These are phyloP conservation scores for Phocoena sinus DNA, from an alignment of 2,113 vertebrate genomes.

Conservation along the genomic window DNA sequence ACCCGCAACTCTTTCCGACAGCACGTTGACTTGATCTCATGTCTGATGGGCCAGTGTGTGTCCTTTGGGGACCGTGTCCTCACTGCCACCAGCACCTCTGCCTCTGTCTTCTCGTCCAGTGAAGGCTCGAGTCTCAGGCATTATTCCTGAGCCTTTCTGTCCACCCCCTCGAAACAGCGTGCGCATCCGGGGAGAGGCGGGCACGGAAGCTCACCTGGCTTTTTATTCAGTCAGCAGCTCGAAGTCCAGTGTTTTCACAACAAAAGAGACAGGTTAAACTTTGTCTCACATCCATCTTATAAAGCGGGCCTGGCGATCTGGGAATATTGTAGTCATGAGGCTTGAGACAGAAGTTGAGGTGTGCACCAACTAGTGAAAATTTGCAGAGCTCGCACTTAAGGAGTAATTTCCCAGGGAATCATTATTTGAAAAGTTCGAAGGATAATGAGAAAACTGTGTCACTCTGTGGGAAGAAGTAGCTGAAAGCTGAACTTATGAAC, in stretches of 20 bases:
- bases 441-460: background rate
- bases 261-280: background rate
- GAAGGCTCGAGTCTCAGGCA: rapidly evolving
- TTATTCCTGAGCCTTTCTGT: rapidly evolving
- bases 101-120: rapidly evolving
- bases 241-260: background rate
- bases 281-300: rapidly evolving
- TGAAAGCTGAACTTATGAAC: background rate
- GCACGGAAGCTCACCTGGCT: background rate
- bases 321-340: background rate
- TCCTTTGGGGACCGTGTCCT: background rate
- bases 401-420: background rate
- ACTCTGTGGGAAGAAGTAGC: background rate
- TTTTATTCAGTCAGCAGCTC: background rate
- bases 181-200: background rate
- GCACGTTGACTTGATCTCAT: rapidly evolving
- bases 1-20: background rate
- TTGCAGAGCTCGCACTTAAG: too few relatives aligned
- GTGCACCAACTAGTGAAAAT: background rate
- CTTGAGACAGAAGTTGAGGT: background rate
- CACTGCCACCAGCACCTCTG: rapidly evolving
- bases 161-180: background rate
- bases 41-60: rapidly evolving
- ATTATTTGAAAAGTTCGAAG: background rate
- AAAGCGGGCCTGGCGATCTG: rapidly evolving